A percentile compares a stretch with the other conserved stretches of the same genome.
phyloP scores from a whole-genome alignment of 2,113 vertebrate species.

The Megaceryle torquata region DNA sequence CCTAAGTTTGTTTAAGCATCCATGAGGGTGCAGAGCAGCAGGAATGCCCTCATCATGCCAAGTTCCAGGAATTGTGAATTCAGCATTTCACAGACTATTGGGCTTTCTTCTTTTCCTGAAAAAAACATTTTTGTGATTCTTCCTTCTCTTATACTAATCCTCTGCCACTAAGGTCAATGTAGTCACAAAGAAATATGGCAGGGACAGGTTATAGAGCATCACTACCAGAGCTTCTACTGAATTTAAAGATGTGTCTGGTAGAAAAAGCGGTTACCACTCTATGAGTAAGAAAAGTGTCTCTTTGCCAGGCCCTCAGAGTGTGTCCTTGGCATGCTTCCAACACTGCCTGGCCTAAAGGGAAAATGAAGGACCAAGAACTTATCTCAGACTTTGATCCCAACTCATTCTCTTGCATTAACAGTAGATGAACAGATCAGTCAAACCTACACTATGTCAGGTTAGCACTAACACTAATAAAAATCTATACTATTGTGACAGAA shows the following conservation, averaged over 20 bases:
- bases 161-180: background rate
- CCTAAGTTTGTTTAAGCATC: background rate
- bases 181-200: background rate
- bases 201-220: background rate
- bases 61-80: background rate
- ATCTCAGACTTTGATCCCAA: conserved; percentile 15
- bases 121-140: background rate
- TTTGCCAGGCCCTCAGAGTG: background rate
- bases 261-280: background rate
- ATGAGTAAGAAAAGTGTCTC: conserved; percentile 18
- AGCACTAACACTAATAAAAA: conserved; percentile 40
- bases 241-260: background rate
- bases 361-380: conserved; percentile 31
- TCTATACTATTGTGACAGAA: conserved; percentile 19
- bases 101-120: background rate
- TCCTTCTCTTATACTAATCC: conserved; percentile 1
- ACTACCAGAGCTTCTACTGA: background rate
- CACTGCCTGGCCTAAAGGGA: background rate
- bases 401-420: conserved; percentile 13
- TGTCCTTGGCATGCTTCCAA: conserved; percentile 35
- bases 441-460: background rate
- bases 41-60: background rate
- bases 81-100: background rate
- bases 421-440: conserved; percentile 51
- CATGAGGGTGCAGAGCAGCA: background rate